A percentile compares a stretch with the other conserved stretches of the same genome.
These are phyloP conservation scores for Mesorhabditis belari DNA, from an alignment of 2,888 invertebrate species.

Conservation along the genomic window DNA sequence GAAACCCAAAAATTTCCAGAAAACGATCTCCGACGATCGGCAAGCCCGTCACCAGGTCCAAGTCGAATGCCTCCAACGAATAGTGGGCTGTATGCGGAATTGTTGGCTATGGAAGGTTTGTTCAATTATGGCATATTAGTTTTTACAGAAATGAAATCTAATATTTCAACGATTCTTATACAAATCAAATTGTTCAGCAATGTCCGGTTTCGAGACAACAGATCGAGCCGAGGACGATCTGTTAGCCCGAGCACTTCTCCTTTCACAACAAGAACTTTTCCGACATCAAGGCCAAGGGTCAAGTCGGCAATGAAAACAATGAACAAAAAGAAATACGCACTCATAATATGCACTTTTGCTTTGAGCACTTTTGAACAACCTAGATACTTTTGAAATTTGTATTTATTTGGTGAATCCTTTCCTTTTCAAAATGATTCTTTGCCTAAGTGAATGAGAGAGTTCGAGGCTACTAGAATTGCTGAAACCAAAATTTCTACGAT, in stretches of 20 bases:
- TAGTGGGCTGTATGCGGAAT: constrained; percentile 34
- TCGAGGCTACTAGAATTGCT: too few relatives aligned
- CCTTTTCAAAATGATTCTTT: too few relatives aligned
- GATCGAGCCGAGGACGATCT: constrained; percentile 24
- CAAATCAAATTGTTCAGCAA: background rate
- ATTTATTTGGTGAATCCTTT: too few relatives aligned
- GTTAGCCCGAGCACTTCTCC: constrained; percentile 34
- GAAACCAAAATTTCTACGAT: too few relatives aligned
- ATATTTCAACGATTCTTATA: background rate
- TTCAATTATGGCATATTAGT: background rate
- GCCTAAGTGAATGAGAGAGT: too few relatives aligned
- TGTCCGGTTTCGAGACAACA: background rate
- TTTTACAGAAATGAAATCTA: background rate
- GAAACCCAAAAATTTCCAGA: too few relatives aligned
- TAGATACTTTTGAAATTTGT: too few relatives aligned
- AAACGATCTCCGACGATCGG: background rate
- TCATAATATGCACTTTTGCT: background rate
- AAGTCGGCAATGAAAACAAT: background rate
- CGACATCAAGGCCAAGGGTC: background rate
- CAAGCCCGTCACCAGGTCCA: background rate
- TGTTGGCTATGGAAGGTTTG: constrained; percentile 21
- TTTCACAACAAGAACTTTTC: constrained; percentile 37
- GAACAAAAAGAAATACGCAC: too few relatives aligned
- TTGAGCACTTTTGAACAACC: too few relatives aligned
- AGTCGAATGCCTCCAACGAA: constrained; percentile 1